These are phyloP conservation scores for Mesorhabditis belari DNA, from an alignment of 2,888 invertebrate genomes.

Conservation along the genomic window DNA sequence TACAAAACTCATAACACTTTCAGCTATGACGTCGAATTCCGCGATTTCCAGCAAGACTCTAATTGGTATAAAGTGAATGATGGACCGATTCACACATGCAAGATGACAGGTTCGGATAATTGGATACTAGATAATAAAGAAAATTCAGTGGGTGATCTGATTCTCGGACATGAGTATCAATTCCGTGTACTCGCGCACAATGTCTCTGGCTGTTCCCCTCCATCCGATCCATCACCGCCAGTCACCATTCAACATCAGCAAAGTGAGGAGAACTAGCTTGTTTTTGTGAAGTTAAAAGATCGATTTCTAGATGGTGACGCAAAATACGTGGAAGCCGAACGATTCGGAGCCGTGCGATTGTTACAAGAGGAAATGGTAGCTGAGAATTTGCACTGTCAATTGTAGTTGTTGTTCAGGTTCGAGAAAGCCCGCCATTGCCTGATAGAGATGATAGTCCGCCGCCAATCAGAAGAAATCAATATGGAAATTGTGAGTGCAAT, in stretches of 20 bases:
- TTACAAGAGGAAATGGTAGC: conserved; percentile 51
- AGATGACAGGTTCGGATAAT: conserved; percentile 40
- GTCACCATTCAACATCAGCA: conserved; percentile 39
- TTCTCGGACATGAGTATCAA: conserved; percentile 48
- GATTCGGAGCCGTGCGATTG: conserved; percentile 40
- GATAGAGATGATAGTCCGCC: conserved; percentile 52
- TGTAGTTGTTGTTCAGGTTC: neutral
- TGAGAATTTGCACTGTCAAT: neutral
- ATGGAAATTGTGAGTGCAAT: conserved; percentile 9
- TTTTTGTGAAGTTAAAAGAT: neutral
- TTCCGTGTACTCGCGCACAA: conserved; percentile 52
- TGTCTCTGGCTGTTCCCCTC: conserved; percentile 45
- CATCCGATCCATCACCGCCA: conserved; percentile 45
- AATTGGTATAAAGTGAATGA: conserved; percentile 52
- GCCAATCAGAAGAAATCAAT: conserved; percentile 33
- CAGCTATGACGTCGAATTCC: conserved; percentile 53
- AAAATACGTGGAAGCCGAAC: conserved; percentile 44
- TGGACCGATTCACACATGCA: conserved; percentile 47
- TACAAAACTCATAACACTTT: conserved; percentile 9
- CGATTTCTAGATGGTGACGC: conserved; percentile 8
- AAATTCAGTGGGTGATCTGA: conserved; percentile 47
- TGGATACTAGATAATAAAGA: neutral
- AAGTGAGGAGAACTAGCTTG: conserved; percentile 6
- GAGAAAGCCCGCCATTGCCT: conserved; percentile 52
- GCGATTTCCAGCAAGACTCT: conserved; percentile 49